These are phyloP conservation scores for Oryzias celebensis DNA, from an alignment of 2,113 vertebrate species.

Conservation along the genomic window DNA sequence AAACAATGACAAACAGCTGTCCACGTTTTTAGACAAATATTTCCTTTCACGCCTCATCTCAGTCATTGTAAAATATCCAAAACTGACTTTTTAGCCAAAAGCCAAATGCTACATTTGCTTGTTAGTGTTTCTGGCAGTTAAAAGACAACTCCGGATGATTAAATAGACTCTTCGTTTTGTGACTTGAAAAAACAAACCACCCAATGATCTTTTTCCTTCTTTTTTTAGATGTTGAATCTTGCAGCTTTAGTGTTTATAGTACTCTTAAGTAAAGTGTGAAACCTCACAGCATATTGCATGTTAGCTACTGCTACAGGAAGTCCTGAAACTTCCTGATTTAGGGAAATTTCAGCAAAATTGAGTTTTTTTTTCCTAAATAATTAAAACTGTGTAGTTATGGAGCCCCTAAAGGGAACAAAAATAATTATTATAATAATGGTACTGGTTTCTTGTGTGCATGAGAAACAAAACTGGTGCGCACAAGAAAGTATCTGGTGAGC, in stretches of 20 bases:
- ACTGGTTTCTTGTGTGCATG: no score
- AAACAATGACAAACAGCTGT: constrained; percentile 22
- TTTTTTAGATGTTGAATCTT: constrained; percentile 44
- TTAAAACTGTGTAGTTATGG: background rate
- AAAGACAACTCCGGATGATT: constrained; percentile 47
- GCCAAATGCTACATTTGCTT: constrained; percentile 21
- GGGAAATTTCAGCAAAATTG: background rate
- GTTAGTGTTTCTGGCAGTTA: constrained; percentile 26
- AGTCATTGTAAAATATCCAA: background rate
- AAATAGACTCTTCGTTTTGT: constrained; percentile 27
- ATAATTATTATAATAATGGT: no score
- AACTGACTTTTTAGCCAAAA: constrained; percentile 4
- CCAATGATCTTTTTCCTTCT: constrained; percentile 16
- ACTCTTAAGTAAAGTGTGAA: constrained; percentile 42
- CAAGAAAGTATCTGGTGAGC: no score
- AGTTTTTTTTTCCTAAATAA: constrained; percentile 11
- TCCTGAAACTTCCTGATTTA: background rate
- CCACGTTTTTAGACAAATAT: constrained; percentile 15
- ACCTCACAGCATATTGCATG: constrained; percentile 14
- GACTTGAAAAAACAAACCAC: constrained; percentile 45
- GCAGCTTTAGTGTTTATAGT: constrained; percentile 29
- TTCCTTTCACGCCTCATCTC: constrained; percentile 12
- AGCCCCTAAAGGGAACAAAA: no score
- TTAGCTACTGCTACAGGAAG: constrained; percentile 18
- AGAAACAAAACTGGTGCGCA: no score